Percentiles rank a stretch among this genome's conserved stretches.
phyloP scores from a whole-genome alignment of 1,140 invertebrate species.

The Tribolium madens region DNA sequence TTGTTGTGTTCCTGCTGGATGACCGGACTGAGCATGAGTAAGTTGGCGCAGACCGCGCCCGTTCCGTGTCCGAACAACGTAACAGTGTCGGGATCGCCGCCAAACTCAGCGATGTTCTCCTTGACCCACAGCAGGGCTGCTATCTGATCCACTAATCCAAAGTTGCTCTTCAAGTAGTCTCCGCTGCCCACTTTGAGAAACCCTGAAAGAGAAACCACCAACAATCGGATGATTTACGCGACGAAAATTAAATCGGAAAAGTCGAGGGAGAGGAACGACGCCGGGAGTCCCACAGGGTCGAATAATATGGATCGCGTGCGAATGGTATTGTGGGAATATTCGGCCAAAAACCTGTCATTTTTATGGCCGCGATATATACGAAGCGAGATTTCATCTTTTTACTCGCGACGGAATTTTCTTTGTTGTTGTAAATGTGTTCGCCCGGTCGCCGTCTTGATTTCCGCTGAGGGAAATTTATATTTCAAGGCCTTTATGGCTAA shows the following conservation, averaged over 20 bases:
- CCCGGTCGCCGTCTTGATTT: conserved; percentile 55
- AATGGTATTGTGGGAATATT: conserved; percentile 53
- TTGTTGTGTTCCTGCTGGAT: conserved; percentile 54
- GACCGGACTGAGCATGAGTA: conserved; percentile 89
- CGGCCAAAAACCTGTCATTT: conserved; percentile 56
- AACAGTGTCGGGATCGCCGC: conserved; percentile 85
- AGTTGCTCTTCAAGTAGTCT: conserved; percentile 82
- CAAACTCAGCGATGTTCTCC: conserved; percentile 86
- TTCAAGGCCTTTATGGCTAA: conserved; percentile 46
- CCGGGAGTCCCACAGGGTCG: conserved; percentile 45
- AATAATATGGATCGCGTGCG: conserved; percentile 56
- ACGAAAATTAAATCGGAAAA: conserved; percentile 13
- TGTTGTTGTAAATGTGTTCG: conserved; percentile 56
- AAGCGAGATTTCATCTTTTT: conserved; percentile 57
- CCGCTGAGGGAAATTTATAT: conserved; percentile 58
- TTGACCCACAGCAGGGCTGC: conserved; percentile 90
- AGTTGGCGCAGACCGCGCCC: conserved; percentile 92
- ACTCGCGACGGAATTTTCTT: conserved; percentile 53
- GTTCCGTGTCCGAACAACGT: conserved; percentile 95
- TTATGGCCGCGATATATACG: conserved; percentile 56
- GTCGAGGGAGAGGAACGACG: neutral
- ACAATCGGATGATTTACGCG: neutral
- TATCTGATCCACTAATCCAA: conserved; percentile 89
- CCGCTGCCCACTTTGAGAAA: conserved; percentile 82
- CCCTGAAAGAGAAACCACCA: conserved; percentile 69